phyloP scores from a whole-genome alignment of 2,888 invertebrate species.

The Leptopilina myrica region DNA sequence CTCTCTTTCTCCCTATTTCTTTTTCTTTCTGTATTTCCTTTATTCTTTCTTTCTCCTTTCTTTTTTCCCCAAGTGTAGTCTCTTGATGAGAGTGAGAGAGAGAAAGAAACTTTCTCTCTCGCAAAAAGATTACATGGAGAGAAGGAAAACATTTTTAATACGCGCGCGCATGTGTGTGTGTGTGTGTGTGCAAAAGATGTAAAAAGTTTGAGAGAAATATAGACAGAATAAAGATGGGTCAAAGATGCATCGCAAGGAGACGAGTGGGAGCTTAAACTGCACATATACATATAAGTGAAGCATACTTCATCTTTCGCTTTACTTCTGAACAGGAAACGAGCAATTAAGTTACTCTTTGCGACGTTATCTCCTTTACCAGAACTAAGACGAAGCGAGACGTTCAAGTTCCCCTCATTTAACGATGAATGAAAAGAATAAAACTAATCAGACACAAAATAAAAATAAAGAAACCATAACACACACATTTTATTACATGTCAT shows the following conservation, averaged over 20 bases:
- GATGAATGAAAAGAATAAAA: constrained; percentile 19
- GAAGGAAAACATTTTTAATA: too few relatives aligned
- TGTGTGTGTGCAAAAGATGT: too few relatives aligned
- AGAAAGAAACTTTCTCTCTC: too few relatives aligned
- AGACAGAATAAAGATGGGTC: constrained; percentile 59
- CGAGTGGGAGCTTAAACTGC: constrained; percentile 1
- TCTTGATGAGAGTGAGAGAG: too few relatives aligned
- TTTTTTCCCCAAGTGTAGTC: too few relatives aligned
- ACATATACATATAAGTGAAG: neutral
- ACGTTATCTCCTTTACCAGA: constrained; percentile 65
- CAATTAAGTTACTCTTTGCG: constrained; percentile 71
- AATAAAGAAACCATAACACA: neutral
- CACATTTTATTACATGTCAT: too few relatives aligned
- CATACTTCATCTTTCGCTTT: constrained; percentile 41
- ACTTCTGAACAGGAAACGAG: constrained; percentile 71
- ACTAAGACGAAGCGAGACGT: constrained; percentile 49
- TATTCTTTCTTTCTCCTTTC: too few relatives aligned
- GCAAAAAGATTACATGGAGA: too few relatives aligned
- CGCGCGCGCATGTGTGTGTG: too few relatives aligned
- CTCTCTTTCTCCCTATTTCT: too few relatives aligned
- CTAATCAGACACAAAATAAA: constrained; percentile 25
- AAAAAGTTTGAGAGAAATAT: constrained; percentile 3
- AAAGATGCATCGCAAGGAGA: constrained; percentile 58
- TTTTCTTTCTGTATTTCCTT: too few relatives aligned
- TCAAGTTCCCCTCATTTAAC: constrained; percentile 48